Evolutionary conservation across 2,888 invertebrate genomes (phyloP).

Genomic region (Drosophila borborema): DNA sequence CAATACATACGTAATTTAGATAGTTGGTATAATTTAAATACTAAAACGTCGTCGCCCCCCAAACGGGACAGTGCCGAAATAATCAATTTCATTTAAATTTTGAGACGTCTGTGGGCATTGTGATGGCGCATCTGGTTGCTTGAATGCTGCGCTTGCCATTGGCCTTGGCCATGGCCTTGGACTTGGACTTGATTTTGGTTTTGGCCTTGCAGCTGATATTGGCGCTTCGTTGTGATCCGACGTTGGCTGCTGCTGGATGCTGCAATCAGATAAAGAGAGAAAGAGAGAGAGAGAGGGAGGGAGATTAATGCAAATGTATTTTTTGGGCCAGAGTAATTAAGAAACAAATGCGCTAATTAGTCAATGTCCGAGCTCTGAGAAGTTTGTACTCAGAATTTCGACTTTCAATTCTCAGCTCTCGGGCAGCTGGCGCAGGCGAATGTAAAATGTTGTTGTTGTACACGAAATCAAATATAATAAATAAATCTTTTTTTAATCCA

Average conservation of each 20-base stretch:
- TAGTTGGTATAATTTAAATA: conserved; percentile 43
- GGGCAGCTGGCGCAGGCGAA: conserved; percentile 47
- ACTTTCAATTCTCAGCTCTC: conserved; percentile 4
- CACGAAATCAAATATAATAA: conserved; percentile 60
- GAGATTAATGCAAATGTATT: conserved; percentile 64
- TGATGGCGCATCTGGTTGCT: conserved; percentile 33
- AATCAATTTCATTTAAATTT: conserved; percentile 69
- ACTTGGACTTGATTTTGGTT: conserved; percentile 10
- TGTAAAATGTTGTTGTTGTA: conserved; percentile 31
- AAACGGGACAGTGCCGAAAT: conserved; percentile 62
- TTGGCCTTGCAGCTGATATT: conserved; percentile 33
- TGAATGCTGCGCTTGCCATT: neutral
- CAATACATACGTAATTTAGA: conserved; percentile 55
- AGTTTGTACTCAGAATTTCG: conserved; percentile 3
- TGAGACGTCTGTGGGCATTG: conserved; percentile 72
- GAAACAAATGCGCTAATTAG: conserved; percentile 49
- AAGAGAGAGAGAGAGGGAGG: neutral
- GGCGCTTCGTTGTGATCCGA: conserved; percentile 42
- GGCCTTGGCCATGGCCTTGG: conserved; percentile 16
- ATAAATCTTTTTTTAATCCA: conserved; percentile 81
- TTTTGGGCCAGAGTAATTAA: conserved; percentile 37
- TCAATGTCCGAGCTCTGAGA: conserved; percentile 32
- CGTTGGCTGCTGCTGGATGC: conserved; percentile 21
- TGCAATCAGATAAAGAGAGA: conserved; percentile 12
- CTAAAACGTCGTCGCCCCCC: conserved; percentile 30